Evolutionary conservation across 2,113 vertebrate species (phyloP).

Genomic region (Tylochromis polylepis): DNA sequence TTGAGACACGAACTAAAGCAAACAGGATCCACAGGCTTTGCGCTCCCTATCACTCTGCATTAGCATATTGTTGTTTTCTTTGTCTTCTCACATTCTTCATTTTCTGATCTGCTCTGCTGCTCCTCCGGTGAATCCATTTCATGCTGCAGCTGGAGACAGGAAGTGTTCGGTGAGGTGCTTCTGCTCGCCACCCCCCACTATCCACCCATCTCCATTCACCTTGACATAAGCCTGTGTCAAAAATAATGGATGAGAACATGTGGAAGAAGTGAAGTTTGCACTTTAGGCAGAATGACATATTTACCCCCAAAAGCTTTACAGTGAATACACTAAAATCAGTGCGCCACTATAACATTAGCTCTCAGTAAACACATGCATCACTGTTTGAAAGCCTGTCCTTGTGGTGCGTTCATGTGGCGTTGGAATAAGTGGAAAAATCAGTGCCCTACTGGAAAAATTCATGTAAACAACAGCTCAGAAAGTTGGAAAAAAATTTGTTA

Average conservation of each 20-base stretch:
- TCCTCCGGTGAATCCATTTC: background rate
- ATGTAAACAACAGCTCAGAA: background rate
- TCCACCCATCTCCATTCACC: background rate
- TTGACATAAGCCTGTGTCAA: background rate
- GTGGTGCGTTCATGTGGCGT: background rate
- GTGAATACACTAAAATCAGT: background rate
- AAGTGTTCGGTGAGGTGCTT: background rate
- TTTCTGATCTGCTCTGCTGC: background rate
- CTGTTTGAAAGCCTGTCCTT: background rate
- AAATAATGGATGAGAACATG: background rate
- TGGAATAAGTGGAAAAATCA: background rate
- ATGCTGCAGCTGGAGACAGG: slow-evolving; percentile 21
- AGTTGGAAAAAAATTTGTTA: background rate
- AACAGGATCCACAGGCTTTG: slow-evolving; percentile 2
- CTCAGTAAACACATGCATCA: background rate
- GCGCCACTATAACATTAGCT: background rate
- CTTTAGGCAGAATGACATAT: background rate
- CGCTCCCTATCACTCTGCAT: background rate
- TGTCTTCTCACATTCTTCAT: slow-evolving; percentile 8
- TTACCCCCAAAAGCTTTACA: background rate
- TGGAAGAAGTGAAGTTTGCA: background rate
- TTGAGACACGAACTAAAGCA: background rate
- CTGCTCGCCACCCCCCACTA: background rate
- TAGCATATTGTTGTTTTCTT: slow-evolving; percentile 39
- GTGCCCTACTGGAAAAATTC: background rate